Percentiles rank a stretch among this genome's conserved stretches.
Evolutionary conservation across 1,140 invertebrate genomes (phyloP).

Genomic region (Hycleus phaleratus): DNA sequence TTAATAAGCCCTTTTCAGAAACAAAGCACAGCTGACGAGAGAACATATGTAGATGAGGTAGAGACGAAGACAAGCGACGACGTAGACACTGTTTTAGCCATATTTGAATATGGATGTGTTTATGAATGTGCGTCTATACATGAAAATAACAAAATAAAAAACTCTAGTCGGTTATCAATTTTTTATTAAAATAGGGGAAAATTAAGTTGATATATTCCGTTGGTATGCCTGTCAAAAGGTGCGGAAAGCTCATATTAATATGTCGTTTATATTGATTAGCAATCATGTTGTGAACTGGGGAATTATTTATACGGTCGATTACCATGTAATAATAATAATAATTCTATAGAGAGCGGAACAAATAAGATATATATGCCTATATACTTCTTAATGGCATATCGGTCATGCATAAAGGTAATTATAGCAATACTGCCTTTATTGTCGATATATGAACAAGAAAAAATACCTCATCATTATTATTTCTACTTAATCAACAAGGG

Average conservation of each 20-base stretch:
- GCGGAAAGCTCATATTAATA: conserved; percentile 34
- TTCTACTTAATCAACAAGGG: no score
- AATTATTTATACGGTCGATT: conserved; percentile 24
- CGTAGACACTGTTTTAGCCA: conserved; percentile 5
- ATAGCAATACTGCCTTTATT: background rate
- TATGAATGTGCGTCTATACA: conserved; percentile 5
- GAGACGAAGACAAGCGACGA: conserved; percentile 24
- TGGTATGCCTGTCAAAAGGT: conserved; percentile 11
- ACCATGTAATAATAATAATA: conserved; percentile 23
- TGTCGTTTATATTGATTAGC: conserved; percentile 37
- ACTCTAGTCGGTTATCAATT: background rate
- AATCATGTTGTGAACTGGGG: conserved; percentile 24
- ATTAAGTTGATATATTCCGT: no score
- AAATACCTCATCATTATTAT: no score
- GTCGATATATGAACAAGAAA: no score
- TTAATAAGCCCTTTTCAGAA: conserved; percentile 61
- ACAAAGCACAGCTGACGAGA: conserved; percentile 55
- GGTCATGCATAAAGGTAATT: conserved; percentile 26
- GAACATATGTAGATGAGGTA: conserved; percentile 57
- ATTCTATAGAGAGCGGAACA: conserved; percentile 13
- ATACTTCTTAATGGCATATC: conserved; percentile 19
- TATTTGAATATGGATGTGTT: conserved; percentile 17
- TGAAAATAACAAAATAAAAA: conserved; percentile 1
- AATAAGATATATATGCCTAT: conserved; percentile 18
- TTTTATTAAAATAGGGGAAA: background rate